A percentile compares a stretch with the other conserved stretches of the same genome.
Evolutionary conservation across 2,888 invertebrate genomes (phyloP).

Genomic region (Ligdia adustata): DNA sequence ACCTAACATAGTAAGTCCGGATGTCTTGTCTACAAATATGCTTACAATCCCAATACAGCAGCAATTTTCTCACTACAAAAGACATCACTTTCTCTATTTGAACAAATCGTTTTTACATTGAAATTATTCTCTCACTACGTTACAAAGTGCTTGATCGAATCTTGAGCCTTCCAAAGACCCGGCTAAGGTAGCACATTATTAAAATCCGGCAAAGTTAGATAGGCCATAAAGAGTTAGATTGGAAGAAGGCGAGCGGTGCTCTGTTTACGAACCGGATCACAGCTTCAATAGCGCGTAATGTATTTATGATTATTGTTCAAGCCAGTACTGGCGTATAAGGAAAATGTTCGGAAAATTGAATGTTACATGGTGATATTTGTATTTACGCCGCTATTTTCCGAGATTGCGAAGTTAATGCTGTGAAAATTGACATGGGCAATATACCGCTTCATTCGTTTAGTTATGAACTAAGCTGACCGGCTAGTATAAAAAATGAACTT

Average conservation of each 20-base stretch:
- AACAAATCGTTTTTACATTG: constrained; percentile 1
- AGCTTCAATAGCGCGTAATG: constrained; percentile 80
- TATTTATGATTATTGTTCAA: constrained; percentile 82
- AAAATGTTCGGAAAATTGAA: constrained; percentile 45
- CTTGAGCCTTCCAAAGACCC: constrained; percentile 24
- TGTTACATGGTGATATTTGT: constrained; percentile 29
- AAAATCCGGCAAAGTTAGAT: constrained; percentile 79
- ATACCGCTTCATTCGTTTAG: too few species aligned
- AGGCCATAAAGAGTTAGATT: constrained; percentile 74
- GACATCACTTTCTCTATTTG: too few species aligned
- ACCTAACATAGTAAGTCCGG: too few species aligned
- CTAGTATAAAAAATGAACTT: too few species aligned
- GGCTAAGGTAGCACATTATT: constrained; percentile 55
- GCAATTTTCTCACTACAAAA: too few species aligned
- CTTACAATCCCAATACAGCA: too few species aligned
- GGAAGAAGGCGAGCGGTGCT: constrained; percentile 54
- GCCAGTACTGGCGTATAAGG: constrained; percentile 43
- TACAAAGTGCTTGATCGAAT: constrained; percentile 25
- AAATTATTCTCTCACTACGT: constrained; percentile 18
- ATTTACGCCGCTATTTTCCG: constrained; percentile 22
- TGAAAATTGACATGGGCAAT: constrained; percentile 20
- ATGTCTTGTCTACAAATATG: too few species aligned
- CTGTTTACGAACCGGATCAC: constrained; percentile 77
- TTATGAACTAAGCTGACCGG: too few species aligned
- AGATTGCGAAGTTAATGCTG: constrained; percentile 20